phyloP scores from a whole-genome alignment of 2,888 invertebrate species.

The Cheilosia urbana region DNA sequence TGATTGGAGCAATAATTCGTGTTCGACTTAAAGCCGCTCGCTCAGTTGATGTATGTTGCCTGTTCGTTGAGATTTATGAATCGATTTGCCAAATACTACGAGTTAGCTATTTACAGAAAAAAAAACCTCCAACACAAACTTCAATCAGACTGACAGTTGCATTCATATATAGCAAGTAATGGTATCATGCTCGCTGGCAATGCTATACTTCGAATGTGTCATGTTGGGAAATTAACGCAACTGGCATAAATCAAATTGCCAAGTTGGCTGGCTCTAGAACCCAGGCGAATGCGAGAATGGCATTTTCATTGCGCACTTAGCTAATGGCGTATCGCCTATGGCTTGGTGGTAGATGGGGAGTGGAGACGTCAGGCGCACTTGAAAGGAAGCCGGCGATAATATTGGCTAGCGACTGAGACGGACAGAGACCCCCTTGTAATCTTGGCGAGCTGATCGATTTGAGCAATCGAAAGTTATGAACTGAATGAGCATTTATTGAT shows the following conservation, averaged over 20 bases:
- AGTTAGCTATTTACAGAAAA: conserved; percentile 11
- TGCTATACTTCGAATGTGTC: conserved; percentile 59
- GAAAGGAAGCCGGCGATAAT: conserved; percentile 51
- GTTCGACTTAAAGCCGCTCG: conserved; percentile 55
- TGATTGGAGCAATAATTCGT: conserved; percentile 69
- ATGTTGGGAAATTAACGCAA: conserved; percentile 74
- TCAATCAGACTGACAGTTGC: conserved; percentile 60
- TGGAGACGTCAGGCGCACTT: conserved; percentile 37
- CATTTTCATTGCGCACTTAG: conserved; percentile 52
- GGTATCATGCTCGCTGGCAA: conserved; percentile 35
- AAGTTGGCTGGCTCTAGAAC: conserved; percentile 29
- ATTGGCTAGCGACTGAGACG: conserved; percentile 1
- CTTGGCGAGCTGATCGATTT: conserved; percentile 58
- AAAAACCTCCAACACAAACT: not conserved
- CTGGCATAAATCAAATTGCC: conserved; percentile 67
- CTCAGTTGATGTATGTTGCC: conserved; percentile 63
- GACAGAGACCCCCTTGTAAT: conserved; percentile 33
- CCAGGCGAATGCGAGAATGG: conserved; percentile 25
- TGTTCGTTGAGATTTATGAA: conserved; percentile 66
- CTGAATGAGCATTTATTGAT: conserved; percentile 65
- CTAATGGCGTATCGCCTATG: conserved; percentile 30
- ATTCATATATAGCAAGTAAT: conserved; percentile 40
- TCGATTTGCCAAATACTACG: conserved; percentile 52
- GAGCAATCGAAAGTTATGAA: conserved; percentile 56
- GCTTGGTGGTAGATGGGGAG: not conserved